Base-by-base conservation (phyloP, 30 jellyfish, hydroid and myxozoan genomes). In the Catostylus mosaicus region DNA sequence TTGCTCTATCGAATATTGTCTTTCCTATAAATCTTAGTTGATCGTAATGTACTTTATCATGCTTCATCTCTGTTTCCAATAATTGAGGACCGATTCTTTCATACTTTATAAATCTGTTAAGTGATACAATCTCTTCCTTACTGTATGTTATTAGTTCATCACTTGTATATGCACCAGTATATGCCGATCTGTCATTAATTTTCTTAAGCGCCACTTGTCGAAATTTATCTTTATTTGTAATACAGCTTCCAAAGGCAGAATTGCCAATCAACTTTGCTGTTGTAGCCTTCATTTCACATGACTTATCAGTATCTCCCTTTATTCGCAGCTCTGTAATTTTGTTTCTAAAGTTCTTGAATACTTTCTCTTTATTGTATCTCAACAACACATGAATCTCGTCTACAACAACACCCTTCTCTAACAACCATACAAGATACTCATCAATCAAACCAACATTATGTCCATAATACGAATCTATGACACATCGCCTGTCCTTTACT, bases 231-330 rank as follows among this genome's bases (percentile, higher is more conserved):
- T 69, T 69, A 27, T 69, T 69, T 2, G 82, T 69, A 3, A 36
- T 69, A 14, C 67, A 3, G 3, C 11, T 5, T 2, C 65, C 67
- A 26, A 69, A 69, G 3, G 82, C 45, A 23, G 45, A 14, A n/a
- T 69, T 69, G 47, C 82, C 82, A 10, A 67, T 37, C 27, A 69
- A 37, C 22, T 69, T 69, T 5, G 79, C 79, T 3, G 61, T 38
- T 3, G 38, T 27, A 20, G 33, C 82, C 51, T 20, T 36, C 67
- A 69, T 69, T 27, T 69, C 82, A 30, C 63, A 27, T 1, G 24
- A 4, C 45, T 32, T 69, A 20, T 69, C 82, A 14, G 23, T 69
- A 37, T 69, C 66, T 22, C 82, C 67, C 8, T 34, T 10, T 14
- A 69, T 69, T n/a, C 35, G 23, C 12, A 36, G 12, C 65, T 37